A percentile compares a stretch with the other conserved stretches of the same genome.
These are phyloP conservation scores for Emesis furor DNA, from an alignment of 2,888 invertebrate genomes.

Conservation along the genomic window DNA sequence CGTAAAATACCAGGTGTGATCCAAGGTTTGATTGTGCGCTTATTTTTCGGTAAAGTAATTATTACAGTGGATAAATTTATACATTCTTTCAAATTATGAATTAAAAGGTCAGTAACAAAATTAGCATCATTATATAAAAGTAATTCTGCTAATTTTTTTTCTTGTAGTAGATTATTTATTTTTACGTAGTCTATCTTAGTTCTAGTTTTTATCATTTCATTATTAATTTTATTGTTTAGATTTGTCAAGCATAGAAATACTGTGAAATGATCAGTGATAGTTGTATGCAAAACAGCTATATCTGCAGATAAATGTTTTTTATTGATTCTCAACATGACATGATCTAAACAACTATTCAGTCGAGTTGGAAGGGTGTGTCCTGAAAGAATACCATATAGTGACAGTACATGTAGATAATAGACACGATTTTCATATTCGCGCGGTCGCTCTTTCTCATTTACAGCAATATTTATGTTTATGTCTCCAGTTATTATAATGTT, in stretches of 20 bases:
- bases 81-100: neutral
- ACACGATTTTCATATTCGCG: constrained; percentile 9
- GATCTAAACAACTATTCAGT: too few species aligned
- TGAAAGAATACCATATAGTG: constrained; percentile 10
- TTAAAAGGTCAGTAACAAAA: neutral
- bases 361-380: constrained; percentile 1
- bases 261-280: constrained; percentile 10
- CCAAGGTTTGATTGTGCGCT: too few species aligned
- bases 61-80: neutral
- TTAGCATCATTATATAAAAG: constrained; percentile 9
- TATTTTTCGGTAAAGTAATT: neutral
- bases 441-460: neutral
- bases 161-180: neutral
- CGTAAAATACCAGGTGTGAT: neutral
- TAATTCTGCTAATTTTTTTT: neutral
- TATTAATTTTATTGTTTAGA: constrained; percentile 1
- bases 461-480: neutral
- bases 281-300: neutral
- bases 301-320: constrained; percentile 9
- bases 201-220: neutral
- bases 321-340: constrained; percentile 3
- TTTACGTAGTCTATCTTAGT: constrained; percentile 8
- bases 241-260: neutral
- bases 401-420: constrained; percentile 9
- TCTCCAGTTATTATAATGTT: neutral